Conservation (phyloP, 2,888 invertebrate species). For the Cryptosula pallasiana region DNA sequence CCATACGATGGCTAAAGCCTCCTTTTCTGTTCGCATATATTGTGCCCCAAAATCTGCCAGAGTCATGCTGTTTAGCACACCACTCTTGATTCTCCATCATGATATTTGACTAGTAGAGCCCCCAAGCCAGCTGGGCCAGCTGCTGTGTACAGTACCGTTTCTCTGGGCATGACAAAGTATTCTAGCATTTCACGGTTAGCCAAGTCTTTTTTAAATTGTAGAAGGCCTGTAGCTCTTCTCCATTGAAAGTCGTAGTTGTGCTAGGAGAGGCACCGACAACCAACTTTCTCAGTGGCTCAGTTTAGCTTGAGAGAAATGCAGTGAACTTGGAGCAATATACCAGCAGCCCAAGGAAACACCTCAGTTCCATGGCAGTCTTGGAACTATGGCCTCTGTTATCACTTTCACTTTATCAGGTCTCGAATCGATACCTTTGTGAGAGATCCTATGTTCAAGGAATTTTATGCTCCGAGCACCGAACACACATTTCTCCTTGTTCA, state of each 20-base stretch:
- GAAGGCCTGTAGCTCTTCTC: constrained; percentile 14
- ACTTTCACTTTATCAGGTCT: not conserved
- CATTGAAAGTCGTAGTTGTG: not conserved
- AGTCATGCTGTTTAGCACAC: constrained; percentile 30
- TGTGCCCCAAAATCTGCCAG: constrained; percentile 28
- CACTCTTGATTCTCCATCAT: constrained; percentile 23
- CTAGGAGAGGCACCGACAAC: not conserved
- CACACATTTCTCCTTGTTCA: not conserved
- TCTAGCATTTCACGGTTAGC: constrained; percentile 29
- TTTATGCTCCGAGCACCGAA: not conserved
- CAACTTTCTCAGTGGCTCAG: not conserved
- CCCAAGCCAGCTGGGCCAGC: constrained; percentile 33
- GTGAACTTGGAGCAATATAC: not conserved
- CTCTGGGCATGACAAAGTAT: constrained; percentile 31
- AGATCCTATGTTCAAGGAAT: not conserved
- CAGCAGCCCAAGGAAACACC: not conserved
- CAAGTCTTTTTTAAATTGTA: constrained; percentile 29
- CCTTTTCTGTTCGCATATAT: constrained; percentile 30
- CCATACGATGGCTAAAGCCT: constrained; percentile 33
- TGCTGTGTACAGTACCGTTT: constrained; percentile 33
- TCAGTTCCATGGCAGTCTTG: not conserved
- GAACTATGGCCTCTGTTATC: not conserved
- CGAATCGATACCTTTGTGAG: not conserved
- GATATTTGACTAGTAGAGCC: constrained; percentile 32
- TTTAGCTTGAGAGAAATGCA: not conserved